Evolutionary conservation across 1,140 invertebrate species (phyloP).

Genomic region (Melipona quadrifasciata): DNA sequence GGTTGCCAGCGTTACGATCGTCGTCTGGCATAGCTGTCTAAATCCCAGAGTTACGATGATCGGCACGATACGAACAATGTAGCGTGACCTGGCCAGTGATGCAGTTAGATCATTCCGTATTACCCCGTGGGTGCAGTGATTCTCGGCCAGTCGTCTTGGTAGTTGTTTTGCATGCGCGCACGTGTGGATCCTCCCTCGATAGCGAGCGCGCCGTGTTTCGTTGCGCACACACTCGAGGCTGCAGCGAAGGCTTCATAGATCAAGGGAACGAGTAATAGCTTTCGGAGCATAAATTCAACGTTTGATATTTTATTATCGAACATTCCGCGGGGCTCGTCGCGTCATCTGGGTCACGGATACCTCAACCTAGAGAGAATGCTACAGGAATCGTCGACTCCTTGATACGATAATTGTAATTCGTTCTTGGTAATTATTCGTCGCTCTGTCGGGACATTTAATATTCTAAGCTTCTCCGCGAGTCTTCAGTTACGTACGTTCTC

Average conservation of each 20-base stretch:
- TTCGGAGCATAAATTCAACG: slow-evolving; percentile 1
- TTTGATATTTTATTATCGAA: slow-evolving; percentile 2
- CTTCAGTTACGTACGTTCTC: background rate
- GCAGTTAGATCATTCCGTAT: slow-evolving; percentile 57
- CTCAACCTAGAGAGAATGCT: background rate
- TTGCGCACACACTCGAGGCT: background rate
- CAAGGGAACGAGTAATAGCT: slow-evolving; percentile 14
- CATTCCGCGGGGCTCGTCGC: background rate
- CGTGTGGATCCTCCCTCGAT: slow-evolving; percentile 9
- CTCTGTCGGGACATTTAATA: no score
- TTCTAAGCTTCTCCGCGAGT: background rate
- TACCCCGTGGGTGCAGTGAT: slow-evolving; percentile 40
- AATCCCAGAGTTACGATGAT: slow-evolving; percentile 49
- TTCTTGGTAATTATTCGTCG: background rate
- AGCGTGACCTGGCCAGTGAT: slow-evolving; percentile 43
- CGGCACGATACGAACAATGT: slow-evolving; percentile 46
- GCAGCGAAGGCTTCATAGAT: slow-evolving; percentile 1
- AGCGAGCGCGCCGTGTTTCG: background rate
- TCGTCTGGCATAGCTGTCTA: slow-evolving; percentile 35
- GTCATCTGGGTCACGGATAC: background rate
- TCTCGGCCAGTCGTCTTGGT: slow-evolving; percentile 3
- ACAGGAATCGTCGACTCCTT: background rate
- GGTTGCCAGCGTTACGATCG: slow-evolving; percentile 19
- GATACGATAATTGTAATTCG: slow-evolving; percentile 3
- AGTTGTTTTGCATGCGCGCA: slow-evolving; percentile 25